Evolutionary conservation across 2,888 invertebrate genomes (phyloP), one percentile per base, ranked within the genome.

Genomic region (Chorisops tibialis): DNA sequence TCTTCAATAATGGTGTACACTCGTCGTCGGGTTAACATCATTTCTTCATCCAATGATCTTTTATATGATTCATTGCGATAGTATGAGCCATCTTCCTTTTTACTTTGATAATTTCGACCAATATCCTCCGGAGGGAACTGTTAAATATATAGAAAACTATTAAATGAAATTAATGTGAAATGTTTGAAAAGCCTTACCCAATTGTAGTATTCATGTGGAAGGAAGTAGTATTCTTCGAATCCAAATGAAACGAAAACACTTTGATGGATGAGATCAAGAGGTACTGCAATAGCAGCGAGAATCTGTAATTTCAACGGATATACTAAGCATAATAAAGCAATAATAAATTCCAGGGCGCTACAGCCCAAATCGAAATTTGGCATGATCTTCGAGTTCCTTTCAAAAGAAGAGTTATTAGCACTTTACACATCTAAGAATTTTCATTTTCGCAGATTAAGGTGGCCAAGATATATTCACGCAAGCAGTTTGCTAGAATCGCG

Each of bases 191-290:
- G 9, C 5, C 12, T 16, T 30, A 56, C 56, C 56, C 56, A 56
- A 56, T 43, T 11, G 14, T 43, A 41, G 9, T 22, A 18, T 43
- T 56, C 30, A 21, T 24, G 24, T 18, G 56, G 56, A 2, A 56
- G 35, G 6, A 22, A 2, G 21, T 30, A 56, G 21, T 56, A 56
- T 45, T 41, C 43, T 16, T 56, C 56, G n/a, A 56, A 56, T 45
- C 56, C 56, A 45, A 24, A 41, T 19, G 45, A 56, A 2, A 43
- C 4, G 21, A 18, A 56, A n/a, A 19, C 45, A 18, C 12, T 43
- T n/a, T 16, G 30, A 12, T 43, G 9, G 3, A 21, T 4, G 1
- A 45, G 30, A 14, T 56, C 56, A 9, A 56, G 24, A 7, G 56
- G 56, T 6, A 56, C 21, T 3, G 18, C 30, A 43, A 35, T 5